Percentiles rank a stretch among this genome's conserved stretches.
phyloP scores from a whole-genome alignment of 2,888 invertebrate species.

The Philereme transversata region DNA sequence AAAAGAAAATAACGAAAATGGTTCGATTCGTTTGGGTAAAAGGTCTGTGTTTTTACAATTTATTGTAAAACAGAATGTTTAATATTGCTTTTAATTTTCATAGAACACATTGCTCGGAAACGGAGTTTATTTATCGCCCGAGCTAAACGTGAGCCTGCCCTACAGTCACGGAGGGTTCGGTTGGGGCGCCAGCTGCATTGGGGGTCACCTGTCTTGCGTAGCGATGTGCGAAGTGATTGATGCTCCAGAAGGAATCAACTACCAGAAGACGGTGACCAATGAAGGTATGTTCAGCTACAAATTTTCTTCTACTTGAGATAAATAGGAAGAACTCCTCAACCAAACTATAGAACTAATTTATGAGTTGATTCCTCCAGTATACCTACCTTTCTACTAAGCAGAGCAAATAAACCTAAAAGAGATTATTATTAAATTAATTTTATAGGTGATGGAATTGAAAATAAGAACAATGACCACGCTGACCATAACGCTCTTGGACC shows the following conservation, averaged over 20 bases:
- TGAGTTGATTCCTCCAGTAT: too few relatives aligned
- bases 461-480: conserved; percentile 47
- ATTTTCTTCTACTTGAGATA: not conserved
- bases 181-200: conserved; percentile 90
- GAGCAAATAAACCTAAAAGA: too few relatives aligned
- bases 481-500: conserved; percentile 78
- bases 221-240: conserved; percentile 92
- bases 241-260: conserved; percentile 85
- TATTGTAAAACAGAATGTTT: too few relatives aligned
- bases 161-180: conserved; percentile 89
- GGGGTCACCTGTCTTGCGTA: conserved; percentile 89
- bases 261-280: conserved; percentile 71
- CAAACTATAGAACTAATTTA: too few relatives aligned
- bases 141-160: conserved; percentile 88
- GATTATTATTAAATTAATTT: not conserved
- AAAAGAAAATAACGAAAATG: too few relatives aligned
- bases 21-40: too few relatives aligned
- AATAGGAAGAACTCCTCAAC: too few relatives aligned
- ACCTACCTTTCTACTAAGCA: too few relatives aligned
- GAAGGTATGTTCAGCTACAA: conserved; percentile 55
- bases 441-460: conserved; percentile 64
- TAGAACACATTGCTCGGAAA: conserved; percentile 87
- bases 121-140: conserved; percentile 90
- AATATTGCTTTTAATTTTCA: too few relatives aligned
- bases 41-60: too few relatives aligned